Percentiles rank a stretch among this genome's conserved stretches.
phyloP scores from a whole-genome alignment of 2,888 invertebrate genomes.

The Leucophenga maculata region DNA sequence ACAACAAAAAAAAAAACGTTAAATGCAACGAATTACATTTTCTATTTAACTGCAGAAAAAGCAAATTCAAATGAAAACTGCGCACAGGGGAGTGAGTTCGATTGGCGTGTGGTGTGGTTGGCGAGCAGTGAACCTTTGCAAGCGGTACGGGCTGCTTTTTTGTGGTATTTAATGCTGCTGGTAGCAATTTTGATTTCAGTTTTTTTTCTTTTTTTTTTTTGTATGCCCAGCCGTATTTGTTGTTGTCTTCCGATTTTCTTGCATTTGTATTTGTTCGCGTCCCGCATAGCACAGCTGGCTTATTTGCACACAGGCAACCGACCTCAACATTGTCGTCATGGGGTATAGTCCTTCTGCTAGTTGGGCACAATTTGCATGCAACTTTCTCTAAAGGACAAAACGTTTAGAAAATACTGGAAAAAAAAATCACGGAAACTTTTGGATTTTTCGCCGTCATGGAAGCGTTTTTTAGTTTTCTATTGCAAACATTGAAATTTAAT shows the following conservation, averaged over 20 bases:
- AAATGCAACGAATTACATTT: constrained; percentile 65
- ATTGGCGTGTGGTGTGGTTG: neutral
- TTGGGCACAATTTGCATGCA: neutral
- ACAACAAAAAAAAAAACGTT: constrained; percentile 37
- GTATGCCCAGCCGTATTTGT: neutral
- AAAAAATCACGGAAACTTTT: too few relatives aligned
- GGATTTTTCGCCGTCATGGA: too few relatives aligned
- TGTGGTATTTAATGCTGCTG: neutral
- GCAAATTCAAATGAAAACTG: neutral
- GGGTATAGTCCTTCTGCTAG: neutral
- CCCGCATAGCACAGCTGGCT: neutral
- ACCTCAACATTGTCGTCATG: too few relatives aligned
- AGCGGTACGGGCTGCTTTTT: neutral
- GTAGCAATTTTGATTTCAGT: neutral
- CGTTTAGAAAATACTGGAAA: too few relatives aligned
- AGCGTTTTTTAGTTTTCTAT: too few relatives aligned
- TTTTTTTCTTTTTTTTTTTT: neutral
- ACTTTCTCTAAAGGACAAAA: neutral
- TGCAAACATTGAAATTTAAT: too few relatives aligned
- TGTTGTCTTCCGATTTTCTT: neutral
- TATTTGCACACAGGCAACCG: neutral
- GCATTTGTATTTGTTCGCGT: neutral
- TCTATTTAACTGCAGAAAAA: constrained; percentile 51
- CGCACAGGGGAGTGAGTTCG: neutral
- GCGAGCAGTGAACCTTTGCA: neutral